Evolutionary conservation across 2,888 invertebrate species (phyloP).

Genomic region (Pimpla rufipes): DNA sequence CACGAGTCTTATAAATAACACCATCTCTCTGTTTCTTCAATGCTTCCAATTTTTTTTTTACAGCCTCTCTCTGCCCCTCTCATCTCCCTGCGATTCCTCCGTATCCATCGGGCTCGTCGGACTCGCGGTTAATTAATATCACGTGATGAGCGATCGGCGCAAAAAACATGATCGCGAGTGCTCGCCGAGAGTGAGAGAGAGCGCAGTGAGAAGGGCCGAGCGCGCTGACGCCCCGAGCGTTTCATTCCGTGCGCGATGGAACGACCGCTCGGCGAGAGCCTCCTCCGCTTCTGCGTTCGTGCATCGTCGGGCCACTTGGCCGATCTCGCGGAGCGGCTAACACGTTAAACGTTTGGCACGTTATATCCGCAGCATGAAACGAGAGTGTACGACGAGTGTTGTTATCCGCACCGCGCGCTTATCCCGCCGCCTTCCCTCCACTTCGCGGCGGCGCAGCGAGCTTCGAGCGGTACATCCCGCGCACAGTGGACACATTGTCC

Average conservation of each 20-base stretch:
- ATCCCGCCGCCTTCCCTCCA: slow-evolving; percentile 19
- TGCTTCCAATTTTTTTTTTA: slow-evolving; percentile 77
- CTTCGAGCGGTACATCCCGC: slow-evolving; percentile 35
- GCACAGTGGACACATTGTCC: slow-evolving; percentile 80
- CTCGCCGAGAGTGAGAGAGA: slow-evolving; percentile 70
- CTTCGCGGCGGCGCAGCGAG: slow-evolving; percentile 25
- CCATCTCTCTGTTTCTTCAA: slow-evolving; percentile 82
- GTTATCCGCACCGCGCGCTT: not conserved
- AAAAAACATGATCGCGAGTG: slow-evolving; percentile 76
- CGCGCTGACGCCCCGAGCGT: slow-evolving; percentile 67
- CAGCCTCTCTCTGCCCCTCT: slow-evolving; percentile 30
- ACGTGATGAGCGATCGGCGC: slow-evolving; percentile 83
- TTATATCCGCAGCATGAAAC: too few relatives aligned
- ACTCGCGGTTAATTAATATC: slow-evolving; percentile 83
- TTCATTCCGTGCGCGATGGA: slow-evolving; percentile 55
- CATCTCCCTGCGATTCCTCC: slow-evolving; percentile 40
- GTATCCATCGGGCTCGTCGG: slow-evolving; percentile 46
- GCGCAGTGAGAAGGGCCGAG: slow-evolving; percentile 20
- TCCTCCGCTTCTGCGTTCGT: slow-evolving; percentile 22
- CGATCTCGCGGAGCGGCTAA: not conserved
- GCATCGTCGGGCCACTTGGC: slow-evolving; percentile 1
- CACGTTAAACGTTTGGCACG: not conserved
- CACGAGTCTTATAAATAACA: slow-evolving; percentile 83
- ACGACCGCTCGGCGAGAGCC: slow-evolving; percentile 16
- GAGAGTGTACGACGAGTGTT: not conserved